Base-by-base conservation (phyloP, 2,113 vertebrate genomes). In the Romanogobio albipinnatus region DNA sequence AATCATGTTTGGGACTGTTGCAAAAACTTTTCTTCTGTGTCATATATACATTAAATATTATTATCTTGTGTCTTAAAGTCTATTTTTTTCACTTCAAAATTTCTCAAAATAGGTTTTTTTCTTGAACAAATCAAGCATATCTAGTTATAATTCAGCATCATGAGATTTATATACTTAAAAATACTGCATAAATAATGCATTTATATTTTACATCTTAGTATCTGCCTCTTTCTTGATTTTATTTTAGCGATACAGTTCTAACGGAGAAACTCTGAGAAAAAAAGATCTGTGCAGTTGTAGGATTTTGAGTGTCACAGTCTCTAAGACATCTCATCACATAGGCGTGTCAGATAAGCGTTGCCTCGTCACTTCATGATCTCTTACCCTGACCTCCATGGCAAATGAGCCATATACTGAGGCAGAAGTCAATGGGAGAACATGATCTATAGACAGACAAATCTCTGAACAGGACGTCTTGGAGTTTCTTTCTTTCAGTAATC, bases 301-400 rank as follows among this genome's bases (percentile, higher is more conserved):
- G 73, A 85, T 87, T 45, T 74, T 11, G 1, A 14, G 43, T 39
- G 22, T n/a, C 43, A 82, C 29, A 66, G 49, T 43, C n/a, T 83
- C 33, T 58, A 29, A 84, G 53, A 26, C 45, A 45, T 83, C 83
- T 85, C 81, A 83, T 85, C 49, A 79, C 83, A 19, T 73, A 62
- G 62, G 43, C 3, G 13, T 62, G 29, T 49, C n/a, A 61, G 71
- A 49, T 84, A 26, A 79, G 86, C 66, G 81, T 82, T 71, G 87
- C 75, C n/a, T 62, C 70, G 47, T 79, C 33, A 17, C 81, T 83
- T 59, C 80, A 29, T 64, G 75, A 77, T 82, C 61, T 64, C 76
- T 62, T 64, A 88, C 56, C 77, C 68, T 85, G 85, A 87, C 83
- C 82, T 87, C 75, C 86, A 84, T 87, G 68, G 84, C 79, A 92